Percentiles rank a stretch among this genome's conserved stretches.
Evolutionary conservation across 1,140 invertebrate species (phyloP).

Genomic region (Eueides isabella): DNA sequence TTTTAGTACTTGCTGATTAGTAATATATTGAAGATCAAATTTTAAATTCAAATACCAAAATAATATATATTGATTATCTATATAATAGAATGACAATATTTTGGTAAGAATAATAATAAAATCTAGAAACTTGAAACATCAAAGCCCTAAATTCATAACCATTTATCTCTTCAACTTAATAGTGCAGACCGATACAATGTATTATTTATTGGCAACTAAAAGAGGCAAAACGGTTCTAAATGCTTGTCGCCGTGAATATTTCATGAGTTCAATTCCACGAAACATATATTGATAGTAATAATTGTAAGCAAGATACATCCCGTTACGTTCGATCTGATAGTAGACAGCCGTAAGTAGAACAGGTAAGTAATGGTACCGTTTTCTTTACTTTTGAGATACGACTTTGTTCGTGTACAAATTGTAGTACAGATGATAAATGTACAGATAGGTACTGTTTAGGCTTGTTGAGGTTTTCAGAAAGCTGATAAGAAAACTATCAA

Average conservation of each 20-base stretch:
- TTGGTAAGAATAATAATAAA: too few species aligned
- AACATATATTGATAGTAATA: slow-evolving; percentile 45
- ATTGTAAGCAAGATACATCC: slow-evolving; percentile 47
- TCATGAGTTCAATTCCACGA: slow-evolving; percentile 40
- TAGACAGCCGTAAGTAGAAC: slow-evolving; percentile 42
- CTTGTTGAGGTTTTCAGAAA: not conserved
- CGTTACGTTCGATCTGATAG: slow-evolving; percentile 47
- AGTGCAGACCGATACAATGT: not conserved
- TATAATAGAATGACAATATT: too few species aligned
- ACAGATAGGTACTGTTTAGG: not conserved
- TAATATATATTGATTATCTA: too few species aligned
- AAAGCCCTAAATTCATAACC: not conserved
- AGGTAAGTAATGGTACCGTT: slow-evolving; percentile 44
- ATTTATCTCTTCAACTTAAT: not conserved
- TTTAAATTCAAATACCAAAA: not conserved
- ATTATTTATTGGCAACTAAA: slow-evolving; percentile 25
- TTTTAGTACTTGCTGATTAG: not conserved
- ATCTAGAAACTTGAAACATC: too few species aligned
- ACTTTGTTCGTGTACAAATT: slow-evolving; percentile 28
- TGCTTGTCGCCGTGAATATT: slow-evolving; percentile 40
- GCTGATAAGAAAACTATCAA: not conserved
- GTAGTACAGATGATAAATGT: slow-evolving; percentile 12
- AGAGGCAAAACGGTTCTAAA: slow-evolving; percentile 20
- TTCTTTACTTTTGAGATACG: slow-evolving; percentile 38
- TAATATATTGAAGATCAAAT: too few species aligned